phyloP scores from a whole-genome alignment of 2,888 invertebrate species.

The Dioctria linearis region DNA sequence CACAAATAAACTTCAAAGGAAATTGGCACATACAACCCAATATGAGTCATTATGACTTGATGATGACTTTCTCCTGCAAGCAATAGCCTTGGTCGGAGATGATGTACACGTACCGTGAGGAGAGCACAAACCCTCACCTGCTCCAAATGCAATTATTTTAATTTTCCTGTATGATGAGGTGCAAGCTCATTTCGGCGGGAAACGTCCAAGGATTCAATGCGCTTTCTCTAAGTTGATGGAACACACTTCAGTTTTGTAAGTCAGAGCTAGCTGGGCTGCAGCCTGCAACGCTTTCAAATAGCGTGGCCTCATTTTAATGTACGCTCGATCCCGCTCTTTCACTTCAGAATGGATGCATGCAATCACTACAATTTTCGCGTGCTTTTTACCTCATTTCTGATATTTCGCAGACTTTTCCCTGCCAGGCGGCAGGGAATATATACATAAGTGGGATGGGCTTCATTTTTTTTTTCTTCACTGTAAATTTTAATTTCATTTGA shows the following conservation, averaged over 20 bases:
- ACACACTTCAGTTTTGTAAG: slow-evolving; percentile 3
- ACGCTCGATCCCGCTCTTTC: neutral
- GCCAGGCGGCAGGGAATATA: neutral
- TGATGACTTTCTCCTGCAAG: neutral
- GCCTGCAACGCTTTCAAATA: slow-evolving; percentile 1
- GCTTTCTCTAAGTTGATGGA: slow-evolving; percentile 33
- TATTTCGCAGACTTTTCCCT: slow-evolving; percentile 34
- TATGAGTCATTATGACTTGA: slow-evolving; percentile 36
- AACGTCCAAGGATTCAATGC: slow-evolving; percentile 25
- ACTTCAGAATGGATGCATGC: slow-evolving; percentile 7
- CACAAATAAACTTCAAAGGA: slow-evolving; percentile 38
- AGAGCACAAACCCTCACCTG: neutral
- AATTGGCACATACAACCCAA: slow-evolving; percentile 32
- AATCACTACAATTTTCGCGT: neutral
- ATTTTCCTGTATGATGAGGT: slow-evolving; percentile 52
- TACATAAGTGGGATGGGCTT: slow-evolving; percentile 7
- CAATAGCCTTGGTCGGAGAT: slow-evolving; percentile 6
- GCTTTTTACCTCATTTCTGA: slow-evolving; percentile 40
- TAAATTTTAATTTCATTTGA: slow-evolving; percentile 52
- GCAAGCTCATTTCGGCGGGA: slow-evolving; percentile 38
- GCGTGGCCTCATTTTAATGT: slow-evolving; percentile 43
- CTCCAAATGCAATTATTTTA: slow-evolving; percentile 54
- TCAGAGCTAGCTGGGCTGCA: neutral
- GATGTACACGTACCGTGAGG: neutral
- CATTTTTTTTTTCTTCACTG: slow-evolving; percentile 19